Base-by-base conservation (phyloP, 2,888 invertebrate genomes). In the Mylabris sibirica region DNA sequence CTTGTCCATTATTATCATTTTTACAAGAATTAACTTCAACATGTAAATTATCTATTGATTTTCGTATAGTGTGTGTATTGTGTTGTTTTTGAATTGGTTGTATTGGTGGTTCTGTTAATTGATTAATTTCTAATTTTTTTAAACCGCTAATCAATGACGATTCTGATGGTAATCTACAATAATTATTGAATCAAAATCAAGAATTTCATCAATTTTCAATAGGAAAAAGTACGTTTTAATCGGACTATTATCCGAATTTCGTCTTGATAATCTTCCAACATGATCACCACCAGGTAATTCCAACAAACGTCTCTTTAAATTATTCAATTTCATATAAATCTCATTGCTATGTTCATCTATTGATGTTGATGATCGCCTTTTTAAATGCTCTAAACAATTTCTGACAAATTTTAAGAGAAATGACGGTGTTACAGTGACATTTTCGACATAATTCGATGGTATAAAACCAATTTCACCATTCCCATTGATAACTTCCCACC, bases 401-500 rank as follows among this genome's bases (percentile, higher is more conserved):
- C 91, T 91, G 41, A 94, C 81, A 80, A 93, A 94, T 72, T 90
- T 88, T 59, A 92, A 85, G 80, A 91, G 88, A 80, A 91, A 92
- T 77, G 91, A 90, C 17, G 93, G 91, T 75, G 81, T 85, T 82
- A 94, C 94, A 88, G 93, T 92, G 78, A 93, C 89, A 78, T 90
- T 88, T 78, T 91, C 90, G 67, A 95, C 94, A 86, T 95, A 95
- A 88, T 95, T 95, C 63, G 94, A 94, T 70, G 95, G 95, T 75
- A 95, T 93, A 81, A 93, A 95, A 64, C 95, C 95, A 75, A 94
- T 89, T 84, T 93, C 92, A 77, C 94, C 95, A 82, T 89, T 90
- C 83, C 89, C 90, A 86, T 93, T 94, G 76, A 94, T 91, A 62
- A 95, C 94, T 87, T 93, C 93, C 94, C 94, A 95, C 95, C 94